These are phyloP conservation scores for Cheilosia variabilis DNA, from an alignment of 2,888 invertebrate species.

Conservation along the genomic window DNA sequence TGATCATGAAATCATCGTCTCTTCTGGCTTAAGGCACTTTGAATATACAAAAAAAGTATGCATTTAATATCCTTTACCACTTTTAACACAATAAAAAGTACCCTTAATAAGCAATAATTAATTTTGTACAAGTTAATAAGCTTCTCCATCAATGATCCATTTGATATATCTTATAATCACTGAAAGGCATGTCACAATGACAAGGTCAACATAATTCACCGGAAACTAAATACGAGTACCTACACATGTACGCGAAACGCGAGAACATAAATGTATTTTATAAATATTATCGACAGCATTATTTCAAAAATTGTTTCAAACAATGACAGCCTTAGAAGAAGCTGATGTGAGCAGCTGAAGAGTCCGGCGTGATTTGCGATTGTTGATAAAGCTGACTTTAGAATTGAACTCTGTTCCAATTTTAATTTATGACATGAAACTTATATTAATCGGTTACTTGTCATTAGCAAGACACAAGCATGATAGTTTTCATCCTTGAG, in stretches of 20 bases:
- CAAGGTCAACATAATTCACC: constrained; percentile 53
- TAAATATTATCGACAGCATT: constrained; percentile 13
- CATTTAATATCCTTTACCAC: no score
- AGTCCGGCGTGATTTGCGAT: constrained; percentile 56
- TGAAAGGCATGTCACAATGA: neutral
- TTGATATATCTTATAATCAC: neutral
- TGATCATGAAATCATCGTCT: no score
- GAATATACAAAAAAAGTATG: no score
- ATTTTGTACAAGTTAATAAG: no score
- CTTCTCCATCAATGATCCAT: no score
- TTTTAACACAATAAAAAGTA: no score
- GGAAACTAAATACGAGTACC: constrained; percentile 36
- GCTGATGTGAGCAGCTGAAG: constrained; percentile 32
- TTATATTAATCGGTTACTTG: constrained; percentile 46
- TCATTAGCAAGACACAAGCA: constrained; percentile 30
- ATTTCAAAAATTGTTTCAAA: constrained; percentile 19
- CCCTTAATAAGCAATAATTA: no score
- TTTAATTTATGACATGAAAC: constrained; percentile 67
- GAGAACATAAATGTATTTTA: neutral
- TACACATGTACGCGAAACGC: neutral
- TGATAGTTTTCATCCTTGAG: constrained; percentile 65
- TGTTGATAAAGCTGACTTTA: constrained; percentile 67
- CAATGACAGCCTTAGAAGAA: constrained; percentile 26
- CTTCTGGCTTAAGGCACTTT: no score
- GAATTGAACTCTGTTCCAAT: constrained; percentile 73